Evolutionary conservation across 2,797 vertebrate genomes (phyloP).

Genomic region (Sebastes matsubarae): DNA sequence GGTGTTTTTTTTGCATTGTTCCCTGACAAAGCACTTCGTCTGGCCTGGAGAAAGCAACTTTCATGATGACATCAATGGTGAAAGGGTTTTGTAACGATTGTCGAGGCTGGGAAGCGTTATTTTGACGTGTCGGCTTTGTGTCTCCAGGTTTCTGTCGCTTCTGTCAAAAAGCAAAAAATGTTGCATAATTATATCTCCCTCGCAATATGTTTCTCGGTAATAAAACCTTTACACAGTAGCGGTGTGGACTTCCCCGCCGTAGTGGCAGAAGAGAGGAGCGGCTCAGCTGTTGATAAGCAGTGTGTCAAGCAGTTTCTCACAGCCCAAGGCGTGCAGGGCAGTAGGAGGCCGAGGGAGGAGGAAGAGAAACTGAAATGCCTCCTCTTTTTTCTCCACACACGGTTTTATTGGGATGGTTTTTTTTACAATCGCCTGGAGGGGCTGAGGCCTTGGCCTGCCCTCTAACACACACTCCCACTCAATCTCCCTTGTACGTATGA

Average conservation of each 20-base stretch:
- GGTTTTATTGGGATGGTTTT: constrained; percentile 56
- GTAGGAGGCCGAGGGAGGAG: constrained; percentile 39
- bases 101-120: constrained; percentile 40
- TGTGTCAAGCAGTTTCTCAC: constrained; percentile 63
- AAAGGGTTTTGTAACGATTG: constrained; percentile 41
- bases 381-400: constrained; percentile 30
- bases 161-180: constrained; percentile 20
- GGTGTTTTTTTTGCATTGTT: constrained; percentile 35
- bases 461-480: constrained; percentile 66
- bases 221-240: constrained; percentile 14
- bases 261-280: neutral
- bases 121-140: constrained; percentile 50
- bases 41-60: constrained; percentile 29
- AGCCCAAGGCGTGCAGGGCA: constrained; percentile 50
- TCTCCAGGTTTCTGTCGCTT: constrained; percentile 25
- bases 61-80: constrained; percentile 32
- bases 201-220: constrained; percentile 12
- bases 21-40: constrained; percentile 41
- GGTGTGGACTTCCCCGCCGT: constrained; percentile 16
- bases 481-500: constrained; percentile 28
- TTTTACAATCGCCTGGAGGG: constrained; percentile 59
- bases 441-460: constrained; percentile 57
- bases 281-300: constrained; percentile 62
- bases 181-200: constrained; percentile 58
- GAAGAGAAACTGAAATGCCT: constrained; percentile 47